Conservation (phyloP, 2,113 vertebrate genomes). For the Amblyornis subalaris region DNA sequence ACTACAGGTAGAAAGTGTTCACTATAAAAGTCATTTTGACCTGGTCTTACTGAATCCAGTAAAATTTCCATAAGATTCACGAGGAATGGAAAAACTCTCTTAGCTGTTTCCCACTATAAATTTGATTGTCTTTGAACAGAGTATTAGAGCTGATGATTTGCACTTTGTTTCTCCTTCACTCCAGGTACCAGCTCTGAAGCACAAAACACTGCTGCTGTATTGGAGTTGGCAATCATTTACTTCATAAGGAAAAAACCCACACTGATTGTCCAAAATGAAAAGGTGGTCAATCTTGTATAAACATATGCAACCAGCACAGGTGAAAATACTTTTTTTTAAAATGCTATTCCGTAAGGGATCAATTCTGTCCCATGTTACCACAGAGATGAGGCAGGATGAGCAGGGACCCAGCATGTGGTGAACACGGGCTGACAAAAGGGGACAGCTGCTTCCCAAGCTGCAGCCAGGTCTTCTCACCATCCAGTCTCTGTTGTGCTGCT, state of each 20-base stretch:
- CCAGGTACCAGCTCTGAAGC: neutral
- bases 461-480: neutral
- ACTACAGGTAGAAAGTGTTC: neutral
- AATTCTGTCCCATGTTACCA: neutral
- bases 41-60: neutral
- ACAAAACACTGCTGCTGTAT: neutral
- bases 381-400: neutral
- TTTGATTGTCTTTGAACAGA: neutral
- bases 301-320: neutral
- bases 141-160: neutral
- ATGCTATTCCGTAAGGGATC: neutral
- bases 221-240: neutral
- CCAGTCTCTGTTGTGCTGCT: neutral
- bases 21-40: neutral
- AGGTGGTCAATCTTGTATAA: neutral
- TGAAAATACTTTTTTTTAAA: neutral
- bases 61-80: neutral
- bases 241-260: neutral
- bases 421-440: neutral
- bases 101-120: neutral
- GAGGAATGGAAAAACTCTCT: neutral
- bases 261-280: neutral
- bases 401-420: neutral
- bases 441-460: neutral
- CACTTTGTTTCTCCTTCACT: neutral